These are phyloP conservation scores for Dasypolia templi DNA, from an alignment of 2,888 invertebrate genomes.

Conservation along the genomic window DNA sequence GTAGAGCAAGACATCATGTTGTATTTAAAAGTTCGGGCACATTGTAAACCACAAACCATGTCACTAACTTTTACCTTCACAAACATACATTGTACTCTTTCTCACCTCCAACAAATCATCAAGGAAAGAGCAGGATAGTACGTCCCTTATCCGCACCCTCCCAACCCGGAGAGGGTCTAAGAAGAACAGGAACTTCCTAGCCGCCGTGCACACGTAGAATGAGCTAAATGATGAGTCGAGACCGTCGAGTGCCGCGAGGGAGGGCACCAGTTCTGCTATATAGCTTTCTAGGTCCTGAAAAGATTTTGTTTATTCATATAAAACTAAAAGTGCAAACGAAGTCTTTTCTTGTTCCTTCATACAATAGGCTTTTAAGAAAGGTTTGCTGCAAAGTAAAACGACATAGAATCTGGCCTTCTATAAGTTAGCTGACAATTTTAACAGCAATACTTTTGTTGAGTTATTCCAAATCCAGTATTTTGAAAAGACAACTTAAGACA, in stretches of 20 bases:
- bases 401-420: too few relatives aligned
- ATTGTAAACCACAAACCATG: background rate
- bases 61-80: background rate
- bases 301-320: too few relatives aligned
- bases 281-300: slow-evolving; percentile 96
- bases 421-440: too few relatives aligned
- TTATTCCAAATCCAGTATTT: too few relatives aligned
- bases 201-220: slow-evolving; percentile 99
- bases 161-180: slow-evolving; percentile 97
- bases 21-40: background rate
- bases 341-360: too few relatives aligned
- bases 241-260: slow-evolving; percentile 96
- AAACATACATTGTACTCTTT: background rate
- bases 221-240: slow-evolving; percentile 98
- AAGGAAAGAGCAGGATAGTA: slow-evolving; percentile 97
- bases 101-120: slow-evolving; percentile 96
- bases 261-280: slow-evolving; percentile 97
- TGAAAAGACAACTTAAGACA: too few relatives aligned
- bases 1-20: too few relatives aligned
- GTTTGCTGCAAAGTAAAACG: too few relatives aligned
- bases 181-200: slow-evolving; percentile 98
- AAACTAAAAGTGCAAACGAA: too few relatives aligned
- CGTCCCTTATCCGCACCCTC: slow-evolving; percentile 96
- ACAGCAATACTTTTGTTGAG: too few relatives aligned
- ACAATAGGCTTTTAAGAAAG: too few relatives aligned